phyloP scores from a whole-genome alignment of 2,113 vertebrate species.

The Acanthisitta chloris region DNA sequence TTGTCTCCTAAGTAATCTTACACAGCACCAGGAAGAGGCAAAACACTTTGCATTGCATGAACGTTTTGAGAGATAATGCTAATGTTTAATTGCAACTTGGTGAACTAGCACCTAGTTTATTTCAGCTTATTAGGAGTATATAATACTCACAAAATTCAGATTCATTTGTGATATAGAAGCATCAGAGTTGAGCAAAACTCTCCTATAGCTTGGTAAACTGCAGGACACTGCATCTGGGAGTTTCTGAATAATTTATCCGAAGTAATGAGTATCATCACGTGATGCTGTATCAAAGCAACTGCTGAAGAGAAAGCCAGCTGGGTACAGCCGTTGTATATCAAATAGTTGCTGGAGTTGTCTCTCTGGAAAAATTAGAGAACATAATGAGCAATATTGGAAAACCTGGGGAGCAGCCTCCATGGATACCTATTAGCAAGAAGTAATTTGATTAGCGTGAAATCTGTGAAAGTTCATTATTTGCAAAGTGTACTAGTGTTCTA shows the following conservation, averaged over 20 bases:
- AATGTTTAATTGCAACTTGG: neutral
- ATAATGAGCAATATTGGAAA: slow-evolving; percentile 59
- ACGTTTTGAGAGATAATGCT: neutral
- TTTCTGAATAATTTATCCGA: slow-evolving; percentile 64
- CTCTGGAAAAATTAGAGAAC: slow-evolving; percentile 60
- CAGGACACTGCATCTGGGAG: slow-evolving; percentile 44
- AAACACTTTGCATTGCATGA: neutral
- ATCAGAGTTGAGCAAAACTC: neutral
- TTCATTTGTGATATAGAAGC: neutral
- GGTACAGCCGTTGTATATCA: slow-evolving; percentile 30
- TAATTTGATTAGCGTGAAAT: slow-evolving; percentile 32
- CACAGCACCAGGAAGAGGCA: neutral
- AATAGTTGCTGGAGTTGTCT: slow-evolving; percentile 45
- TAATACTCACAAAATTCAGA: neutral
- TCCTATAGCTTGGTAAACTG: slow-evolving; percentile 1
- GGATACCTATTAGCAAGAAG: slow-evolving; percentile 12
- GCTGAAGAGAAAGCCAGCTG: slow-evolving; percentile 45
- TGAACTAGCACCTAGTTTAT: neutral
- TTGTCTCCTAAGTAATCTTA: neutral
- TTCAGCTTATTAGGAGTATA: neutral
- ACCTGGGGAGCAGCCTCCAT: slow-evolving; percentile 16
- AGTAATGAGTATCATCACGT: slow-evolving; percentile 54
- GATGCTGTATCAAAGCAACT: slow-evolving; percentile 52
- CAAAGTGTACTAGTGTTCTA: neutral
- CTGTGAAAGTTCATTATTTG: slow-evolving; percentile 17